These are phyloP conservation scores for Aplysina aerophoba DNA, from an alignment of 37 sponge, comb jelly and placozoan species.

Conservation along the genomic window DNA sequence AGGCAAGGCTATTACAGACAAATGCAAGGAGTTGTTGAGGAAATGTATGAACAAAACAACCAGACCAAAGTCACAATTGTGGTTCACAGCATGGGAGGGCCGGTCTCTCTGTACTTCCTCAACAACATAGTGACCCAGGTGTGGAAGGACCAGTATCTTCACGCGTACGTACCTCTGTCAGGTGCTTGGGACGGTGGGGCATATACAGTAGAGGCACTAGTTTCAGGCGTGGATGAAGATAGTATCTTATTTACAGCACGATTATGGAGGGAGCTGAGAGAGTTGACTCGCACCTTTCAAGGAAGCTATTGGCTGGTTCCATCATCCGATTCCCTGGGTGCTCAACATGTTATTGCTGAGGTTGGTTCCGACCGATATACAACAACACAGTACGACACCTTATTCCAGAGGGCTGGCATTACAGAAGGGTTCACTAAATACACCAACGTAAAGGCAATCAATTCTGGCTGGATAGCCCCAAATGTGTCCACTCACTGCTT, in stretches of 20 bases:
- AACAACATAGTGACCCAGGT: conserved; percentile 38
- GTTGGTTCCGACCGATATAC: conserved; percentile 66
- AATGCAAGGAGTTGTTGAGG: conserved; percentile 31
- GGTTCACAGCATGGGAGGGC: conserved; percentile 62
- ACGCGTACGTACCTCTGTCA: conserved; percentile 52
- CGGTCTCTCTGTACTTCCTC: conserved; percentile 54
- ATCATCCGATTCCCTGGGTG: background rate
- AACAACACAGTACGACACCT: conserved; percentile 52
- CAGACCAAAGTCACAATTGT: conserved; percentile 44
- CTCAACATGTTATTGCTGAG: background rate
- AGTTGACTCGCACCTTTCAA: conserved; percentile 16
- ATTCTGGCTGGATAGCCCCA: conserved; percentile 42
- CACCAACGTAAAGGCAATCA: conserved; percentile 34
- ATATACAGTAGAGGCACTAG: background rate
- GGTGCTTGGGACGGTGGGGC: conserved; percentile 56
- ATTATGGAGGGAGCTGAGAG: background rate
- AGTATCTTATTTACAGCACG: background rate
- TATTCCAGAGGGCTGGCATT: conserved; percentile 39
- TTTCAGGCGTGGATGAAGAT: background rate
- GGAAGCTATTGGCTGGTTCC: conserved; percentile 31
- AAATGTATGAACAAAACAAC: conserved; percentile 35
- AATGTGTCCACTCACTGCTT: conserved; percentile 73
- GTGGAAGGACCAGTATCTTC: conserved; percentile 67
- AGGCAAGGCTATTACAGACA: conserved; percentile 42
- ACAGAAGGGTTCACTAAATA: conserved; percentile 47